A percentile compares a stretch with the other conserved stretches of the same genome.
Evolutionary conservation across 2,888 invertebrate genomes (phyloP).

Genomic region (Sarcophaga caerulescens): DNA sequence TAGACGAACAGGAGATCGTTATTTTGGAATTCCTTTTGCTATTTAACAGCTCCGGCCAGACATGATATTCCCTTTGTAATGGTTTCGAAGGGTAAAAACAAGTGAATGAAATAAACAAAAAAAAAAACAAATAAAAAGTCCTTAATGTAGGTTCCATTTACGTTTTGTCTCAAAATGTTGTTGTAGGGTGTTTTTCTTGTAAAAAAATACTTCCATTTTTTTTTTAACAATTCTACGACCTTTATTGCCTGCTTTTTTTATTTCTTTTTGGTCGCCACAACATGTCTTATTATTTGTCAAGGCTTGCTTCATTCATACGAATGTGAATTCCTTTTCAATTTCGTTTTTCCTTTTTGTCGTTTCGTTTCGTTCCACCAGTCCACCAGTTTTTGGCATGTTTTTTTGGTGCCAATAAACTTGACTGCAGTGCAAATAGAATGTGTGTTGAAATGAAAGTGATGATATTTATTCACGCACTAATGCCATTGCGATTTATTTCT

Average conservation of each 20-base stretch:
- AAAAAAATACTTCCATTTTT: too few relatives aligned
- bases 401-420: constrained; percentile 39
- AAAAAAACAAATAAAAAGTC: background rate
- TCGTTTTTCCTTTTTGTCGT: too few relatives aligned
- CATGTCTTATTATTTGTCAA: background rate
- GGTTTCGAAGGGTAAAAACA: too few relatives aligned
- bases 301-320: background rate
- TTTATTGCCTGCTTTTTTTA: background rate
- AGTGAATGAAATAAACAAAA: background rate
- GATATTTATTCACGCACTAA: constrained; percentile 8
- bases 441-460: background rate
- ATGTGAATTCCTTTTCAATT: background rate
- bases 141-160: too few relatives aligned
- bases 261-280: constrained; percentile 1
- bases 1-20: background rate
- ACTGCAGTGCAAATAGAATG: constrained; percentile 26
- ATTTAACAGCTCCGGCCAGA: background rate
- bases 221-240: background rate
- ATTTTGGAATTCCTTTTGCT: background rate
- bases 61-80: background rate
- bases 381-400: background rate
- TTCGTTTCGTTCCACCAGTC: too few relatives aligned
- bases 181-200: too few relatives aligned
- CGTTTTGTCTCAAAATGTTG: too few relatives aligned
- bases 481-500: background rate